These are phyloP conservation scores for Halichoeres trimaculatus DNA, from an alignment of 2,113 vertebrate genomes.

Conservation along the genomic window DNA sequence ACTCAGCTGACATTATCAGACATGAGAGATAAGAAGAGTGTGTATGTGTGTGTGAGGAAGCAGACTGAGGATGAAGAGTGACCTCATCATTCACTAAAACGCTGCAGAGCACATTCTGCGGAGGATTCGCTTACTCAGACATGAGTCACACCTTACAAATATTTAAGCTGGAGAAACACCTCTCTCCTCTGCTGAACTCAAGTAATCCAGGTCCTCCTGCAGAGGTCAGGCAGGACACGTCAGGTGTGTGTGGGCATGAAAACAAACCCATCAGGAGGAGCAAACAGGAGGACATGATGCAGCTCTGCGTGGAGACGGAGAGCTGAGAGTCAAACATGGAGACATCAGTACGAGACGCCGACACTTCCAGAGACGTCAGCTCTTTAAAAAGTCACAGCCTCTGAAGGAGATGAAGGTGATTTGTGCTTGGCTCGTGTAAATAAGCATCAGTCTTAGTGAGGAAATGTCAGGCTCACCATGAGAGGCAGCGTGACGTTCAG, in stretches of 20 bases:
- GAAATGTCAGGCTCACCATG: constrained; percentile 41
- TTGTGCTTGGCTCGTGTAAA: constrained; percentile 36
- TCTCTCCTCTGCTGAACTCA: background rate
- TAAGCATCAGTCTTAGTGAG: constrained; percentile 34
- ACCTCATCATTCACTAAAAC: constrained; percentile 41
- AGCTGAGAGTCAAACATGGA: background rate
- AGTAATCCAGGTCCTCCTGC: background rate
- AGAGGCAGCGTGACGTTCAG: constrained; percentile 12
- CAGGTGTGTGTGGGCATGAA: background rate
- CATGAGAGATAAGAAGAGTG: constrained; percentile 16
- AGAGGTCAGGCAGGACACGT: background rate
- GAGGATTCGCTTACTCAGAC: constrained; percentile 27
- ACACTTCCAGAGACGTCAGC: background rate
- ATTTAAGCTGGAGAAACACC: constrained; percentile 25
- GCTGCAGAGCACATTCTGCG: constrained; percentile 38
- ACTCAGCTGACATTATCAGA: constrained; percentile 37
- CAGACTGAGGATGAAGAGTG: constrained; percentile 20
- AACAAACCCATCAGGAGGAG: background rate
- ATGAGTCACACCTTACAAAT: constrained; percentile 36
- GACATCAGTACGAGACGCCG: background rate
- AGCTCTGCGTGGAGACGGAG: no score
- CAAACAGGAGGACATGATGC: no score
- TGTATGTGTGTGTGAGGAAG: background rate
- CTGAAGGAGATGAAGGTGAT: constrained; percentile 18
- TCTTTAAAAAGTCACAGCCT: constrained; percentile 10